Evolutionary conservation across 1,140 invertebrate species (phyloP).

Genomic region (Hestina assimilis): DNA sequence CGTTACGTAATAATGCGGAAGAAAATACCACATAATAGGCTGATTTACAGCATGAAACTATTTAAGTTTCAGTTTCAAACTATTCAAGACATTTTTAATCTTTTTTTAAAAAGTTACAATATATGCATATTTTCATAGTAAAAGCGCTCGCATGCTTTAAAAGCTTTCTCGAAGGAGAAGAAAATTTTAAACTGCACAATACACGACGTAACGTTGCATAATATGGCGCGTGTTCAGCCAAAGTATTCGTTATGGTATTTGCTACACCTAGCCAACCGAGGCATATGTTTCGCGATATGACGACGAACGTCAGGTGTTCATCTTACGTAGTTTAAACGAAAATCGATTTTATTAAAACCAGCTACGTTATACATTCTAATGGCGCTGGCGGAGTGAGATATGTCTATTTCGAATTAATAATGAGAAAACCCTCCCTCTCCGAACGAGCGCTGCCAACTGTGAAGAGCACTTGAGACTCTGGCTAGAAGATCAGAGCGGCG

Average conservation of each 20-base stretch:
- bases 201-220: slow-evolving; percentile 72
- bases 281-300: slow-evolving; percentile 75
- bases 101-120: slow-evolving; percentile 17
- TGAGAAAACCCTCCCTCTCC: slow-evolving; percentile 65
- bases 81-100: slow-evolving; percentile 14
- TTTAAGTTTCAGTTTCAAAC: background rate
- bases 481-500: slow-evolving; percentile 64
- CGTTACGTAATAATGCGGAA: background rate
- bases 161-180: slow-evolving; percentile 58
- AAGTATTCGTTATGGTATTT: slow-evolving; percentile 78
- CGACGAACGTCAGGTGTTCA: slow-evolving; percentile 75
- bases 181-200: slow-evolving; percentile 68
- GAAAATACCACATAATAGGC: too few species aligned
- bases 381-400: slow-evolving; percentile 30
- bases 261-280: slow-evolving; percentile 74
- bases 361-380: slow-evolving; percentile 42
- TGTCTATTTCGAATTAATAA: slow-evolving; percentile 37
- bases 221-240: slow-evolving; percentile 72
- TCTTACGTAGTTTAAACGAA: slow-evolving; percentile 42
- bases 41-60: too few species aligned
- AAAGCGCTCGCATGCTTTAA: slow-evolving; percentile 51
- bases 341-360: slow-evolving; percentile 39
- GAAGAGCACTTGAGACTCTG: slow-evolving; percentile 72
- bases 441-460: slow-evolving; percentile 57
- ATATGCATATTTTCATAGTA: slow-evolving; percentile 29